phyloP scores from a whole-genome alignment of 92 coral and sea anemone species.

The Palythoa heliodiscus region DNA sequence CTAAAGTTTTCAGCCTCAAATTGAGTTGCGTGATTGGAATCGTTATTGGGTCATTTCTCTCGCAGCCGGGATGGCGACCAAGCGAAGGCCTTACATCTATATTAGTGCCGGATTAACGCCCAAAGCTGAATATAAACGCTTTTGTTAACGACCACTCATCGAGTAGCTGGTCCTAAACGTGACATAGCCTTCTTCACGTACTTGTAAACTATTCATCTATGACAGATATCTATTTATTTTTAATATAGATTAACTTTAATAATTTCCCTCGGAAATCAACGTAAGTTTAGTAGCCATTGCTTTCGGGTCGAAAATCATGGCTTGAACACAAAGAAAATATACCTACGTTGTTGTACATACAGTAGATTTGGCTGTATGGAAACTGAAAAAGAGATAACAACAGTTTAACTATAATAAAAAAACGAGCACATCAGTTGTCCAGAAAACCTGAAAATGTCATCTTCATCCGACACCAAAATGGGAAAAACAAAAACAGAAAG shows the following conservation, averaged over 20 bases:
- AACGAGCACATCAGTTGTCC: too few species aligned
- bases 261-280: neutral
- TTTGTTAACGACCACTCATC: neutral
- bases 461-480: too few species aligned
- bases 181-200: neutral
- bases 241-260: neutral
- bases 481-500: neutral
- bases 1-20: neutral
- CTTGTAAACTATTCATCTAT: neutral
- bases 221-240: neutral
- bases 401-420: too few species aligned
- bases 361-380: too few species aligned
- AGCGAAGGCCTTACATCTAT: neutral
- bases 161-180: conserved; percentile 13
- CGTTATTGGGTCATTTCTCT: neutral
- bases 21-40: conserved; percentile 1
- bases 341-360: too few species aligned
- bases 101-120: neutral
- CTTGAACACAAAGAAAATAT: neutral
- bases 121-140: neutral
- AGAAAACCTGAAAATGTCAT: too few species aligned
- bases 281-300: too few species aligned
- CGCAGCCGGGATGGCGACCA: conserved; percentile 25
- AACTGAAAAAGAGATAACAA: too few species aligned
- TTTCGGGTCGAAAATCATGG: neutral